Evolutionary conservation across 2,888 invertebrate genomes (phyloP).

Genomic region (Galerucella pusilla): DNA sequence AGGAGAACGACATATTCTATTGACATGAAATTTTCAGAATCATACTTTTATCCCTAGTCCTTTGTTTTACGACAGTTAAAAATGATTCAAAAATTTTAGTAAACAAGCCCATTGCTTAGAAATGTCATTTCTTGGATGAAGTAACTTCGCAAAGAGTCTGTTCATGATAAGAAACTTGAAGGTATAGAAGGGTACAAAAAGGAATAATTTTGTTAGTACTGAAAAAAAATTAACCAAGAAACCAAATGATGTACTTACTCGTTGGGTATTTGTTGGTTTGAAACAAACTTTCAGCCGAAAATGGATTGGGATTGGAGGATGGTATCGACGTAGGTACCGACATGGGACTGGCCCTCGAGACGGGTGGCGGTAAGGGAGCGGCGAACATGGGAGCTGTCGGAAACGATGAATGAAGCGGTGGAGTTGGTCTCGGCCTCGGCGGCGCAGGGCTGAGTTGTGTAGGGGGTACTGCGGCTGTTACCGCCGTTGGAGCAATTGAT

Average conservation of each 20-base stretch:
- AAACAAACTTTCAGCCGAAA: slow-evolving; percentile 88
- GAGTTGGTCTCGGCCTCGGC: slow-evolving; percentile 63
- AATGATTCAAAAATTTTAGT: too few species aligned
- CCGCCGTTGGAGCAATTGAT: slow-evolving; percentile 34
- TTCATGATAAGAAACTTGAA: too few species aligned
- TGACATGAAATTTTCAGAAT: too few species aligned
- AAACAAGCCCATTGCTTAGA: too few species aligned
- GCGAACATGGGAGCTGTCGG: slow-evolving; percentile 68
- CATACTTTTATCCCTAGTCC: too few species aligned
- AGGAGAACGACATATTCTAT: too few species aligned
- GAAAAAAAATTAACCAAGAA: background rate
- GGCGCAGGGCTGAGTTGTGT: slow-evolving; percentile 67
- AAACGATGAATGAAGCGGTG: slow-evolving; percentile 53
- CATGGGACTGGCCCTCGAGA: slow-evolving; percentile 75
- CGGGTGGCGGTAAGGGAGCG: slow-evolving; percentile 67
- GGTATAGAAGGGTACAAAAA: too few species aligned
- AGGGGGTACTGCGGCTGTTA: slow-evolving; percentile 48
- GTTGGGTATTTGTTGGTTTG: slow-evolving; percentile 77
- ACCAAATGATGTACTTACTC: slow-evolving; percentile 36
- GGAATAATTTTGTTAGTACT: too few species aligned
- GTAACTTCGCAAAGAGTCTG: too few species aligned
- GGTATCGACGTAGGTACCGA: slow-evolving; percentile 69
- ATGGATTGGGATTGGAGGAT: slow-evolving; percentile 80
- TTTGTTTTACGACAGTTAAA: too few species aligned
- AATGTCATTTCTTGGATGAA: too few species aligned